Evolutionary conservation across 2,888 invertebrate species (phyloP).

Genomic region (Nephrotoma guestfalica): DNA sequence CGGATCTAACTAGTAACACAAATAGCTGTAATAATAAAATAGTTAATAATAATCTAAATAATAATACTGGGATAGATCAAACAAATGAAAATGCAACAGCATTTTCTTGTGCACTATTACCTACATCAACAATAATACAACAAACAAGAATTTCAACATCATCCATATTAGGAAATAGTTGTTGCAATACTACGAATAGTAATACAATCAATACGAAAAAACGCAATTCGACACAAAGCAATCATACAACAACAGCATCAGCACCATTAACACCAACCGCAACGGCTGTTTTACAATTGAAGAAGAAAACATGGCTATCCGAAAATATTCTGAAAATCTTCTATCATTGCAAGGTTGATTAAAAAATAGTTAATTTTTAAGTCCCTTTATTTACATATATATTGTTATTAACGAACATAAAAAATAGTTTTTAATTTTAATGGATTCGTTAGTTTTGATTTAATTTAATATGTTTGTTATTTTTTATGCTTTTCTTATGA

Average conservation of each 20-base stretch:
- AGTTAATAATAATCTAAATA: neutral
- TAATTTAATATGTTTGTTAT: neutral
- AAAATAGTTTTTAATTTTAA: neutral
- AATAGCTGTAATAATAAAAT: neutral
- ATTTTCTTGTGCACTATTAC: neutral
- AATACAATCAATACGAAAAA: constrained; percentile 5
- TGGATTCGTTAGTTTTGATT: neutral
- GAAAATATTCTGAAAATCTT: constrained; percentile 21
- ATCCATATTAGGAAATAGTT: neutral
- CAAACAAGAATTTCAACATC: neutral
- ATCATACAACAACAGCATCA: constrained; percentile 2
- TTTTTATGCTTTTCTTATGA: neutral
- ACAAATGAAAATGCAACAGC: constrained; percentile 3
- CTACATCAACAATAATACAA: neutral
- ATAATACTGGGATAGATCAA: neutral
- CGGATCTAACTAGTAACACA: neutral
- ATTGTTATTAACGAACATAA: neutral
- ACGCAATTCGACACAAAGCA: constrained; percentile 1
- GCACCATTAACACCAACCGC: constrained; percentile 21
- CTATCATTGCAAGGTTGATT: constrained; percentile 19
- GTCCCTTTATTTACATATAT: neutral
- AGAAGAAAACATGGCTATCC: constrained; percentile 22
- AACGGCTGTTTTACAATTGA: constrained; percentile 20
- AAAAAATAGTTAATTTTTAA: neutral
- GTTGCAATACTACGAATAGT: neutral